These are phyloP conservation scores for Rhabdomys dilectus DNA, from an alignment of 2,113 vertebrate genomes.

Conservation along the genomic window DNA sequence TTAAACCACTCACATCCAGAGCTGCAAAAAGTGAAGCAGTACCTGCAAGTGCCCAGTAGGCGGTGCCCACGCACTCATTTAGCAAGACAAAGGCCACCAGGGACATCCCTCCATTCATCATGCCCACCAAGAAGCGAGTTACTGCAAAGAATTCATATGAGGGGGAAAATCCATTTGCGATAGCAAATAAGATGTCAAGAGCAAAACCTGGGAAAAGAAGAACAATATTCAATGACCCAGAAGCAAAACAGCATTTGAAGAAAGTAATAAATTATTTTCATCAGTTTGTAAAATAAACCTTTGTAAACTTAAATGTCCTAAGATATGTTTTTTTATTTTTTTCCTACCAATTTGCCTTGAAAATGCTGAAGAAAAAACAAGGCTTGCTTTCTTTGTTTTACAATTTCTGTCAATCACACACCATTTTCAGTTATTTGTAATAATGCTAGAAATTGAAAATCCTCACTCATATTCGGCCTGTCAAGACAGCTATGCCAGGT, in stretches of 20 bases:
- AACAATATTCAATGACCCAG: constrained; percentile 52
- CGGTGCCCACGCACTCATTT: constrained; percentile 90
- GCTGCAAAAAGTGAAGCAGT: constrained; percentile 25
- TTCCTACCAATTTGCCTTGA: neutral
- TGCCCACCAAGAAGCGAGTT: constrained; percentile 89
- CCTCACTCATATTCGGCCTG: neutral
- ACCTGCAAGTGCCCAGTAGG: constrained; percentile 92
- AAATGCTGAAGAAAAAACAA: constrained; percentile 26
- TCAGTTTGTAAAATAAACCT: constrained; percentile 31
- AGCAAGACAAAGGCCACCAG: constrained; percentile 91
- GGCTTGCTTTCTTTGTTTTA: constrained; percentile 36
- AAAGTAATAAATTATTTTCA: constrained; percentile 24
- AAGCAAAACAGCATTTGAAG: constrained; percentile 36
- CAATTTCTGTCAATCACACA: neutral
- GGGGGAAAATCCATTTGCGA: constrained; percentile 89
- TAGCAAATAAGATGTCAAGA: constrained; percentile 89
- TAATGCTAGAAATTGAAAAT: constrained; percentile 22
- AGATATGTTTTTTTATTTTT: neutral
- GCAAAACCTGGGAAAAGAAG: constrained; percentile 87
- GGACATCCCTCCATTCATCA: constrained; percentile 92
- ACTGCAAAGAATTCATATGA: constrained; percentile 87
- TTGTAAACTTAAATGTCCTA: constrained; percentile 39
- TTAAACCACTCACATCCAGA: neutral
- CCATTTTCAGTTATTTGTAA: constrained; percentile 4
- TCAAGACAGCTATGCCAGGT: neutral